Percentiles rank a stretch among this genome's conserved stretches.
These are phyloP conservation scores for Neocrepidodera transversa DNA, from an alignment of 2,888 invertebrate genomes.

Conservation along the genomic window DNA sequence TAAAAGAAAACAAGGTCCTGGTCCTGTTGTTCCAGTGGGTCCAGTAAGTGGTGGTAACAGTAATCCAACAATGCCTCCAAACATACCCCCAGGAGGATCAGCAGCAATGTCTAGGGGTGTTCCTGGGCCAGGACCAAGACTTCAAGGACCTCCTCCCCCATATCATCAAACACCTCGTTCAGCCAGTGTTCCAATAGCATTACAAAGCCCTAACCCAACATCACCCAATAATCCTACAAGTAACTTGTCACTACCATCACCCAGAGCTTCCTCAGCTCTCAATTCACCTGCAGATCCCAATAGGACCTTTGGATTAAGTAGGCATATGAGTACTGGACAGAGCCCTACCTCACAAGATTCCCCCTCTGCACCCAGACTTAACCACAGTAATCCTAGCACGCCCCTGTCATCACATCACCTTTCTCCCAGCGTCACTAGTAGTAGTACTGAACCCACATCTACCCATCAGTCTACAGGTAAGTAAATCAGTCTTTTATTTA, in stretches of 20 bases:
- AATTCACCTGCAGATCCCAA: slow-evolving; percentile 74
- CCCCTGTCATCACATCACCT: slow-evolving; percentile 69
- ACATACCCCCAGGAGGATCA: slow-evolving; percentile 35
- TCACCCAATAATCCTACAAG: slow-evolving; percentile 77
- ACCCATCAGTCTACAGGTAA: slow-evolving; percentile 59
- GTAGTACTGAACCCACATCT: slow-evolving; percentile 56
- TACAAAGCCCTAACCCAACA: slow-evolving; percentile 76
- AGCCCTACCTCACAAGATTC: slow-evolving; percentile 71
- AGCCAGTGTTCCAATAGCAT: slow-evolving; percentile 76
- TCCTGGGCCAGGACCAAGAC: slow-evolving; percentile 59
- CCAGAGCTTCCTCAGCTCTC: slow-evolving; percentile 71
- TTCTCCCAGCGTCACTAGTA: slow-evolving; percentile 65
- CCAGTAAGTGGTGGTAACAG: slow-evolving; percentile 46
- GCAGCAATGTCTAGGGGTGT: slow-evolving; percentile 50
- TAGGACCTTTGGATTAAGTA: slow-evolving; percentile 62
- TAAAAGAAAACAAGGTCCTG: slow-evolving; percentile 60
- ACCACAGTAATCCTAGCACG: slow-evolving; percentile 76
- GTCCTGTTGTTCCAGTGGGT: slow-evolving; percentile 48
- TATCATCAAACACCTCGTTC: slow-evolving; percentile 78
- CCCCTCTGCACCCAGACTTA: slow-evolving; percentile 63
- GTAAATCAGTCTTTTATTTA: slow-evolving; percentile 26
- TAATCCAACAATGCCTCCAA: slow-evolving; percentile 36
- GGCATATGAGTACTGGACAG: slow-evolving; percentile 66
- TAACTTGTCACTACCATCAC: slow-evolving; percentile 77
- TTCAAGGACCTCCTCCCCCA: slow-evolving; percentile 80